Evolutionary conservation across 2,113 vertebrate genomes (phyloP), one percentile per base, ranked within the genome.

Genomic region (Solea solea): DNA sequence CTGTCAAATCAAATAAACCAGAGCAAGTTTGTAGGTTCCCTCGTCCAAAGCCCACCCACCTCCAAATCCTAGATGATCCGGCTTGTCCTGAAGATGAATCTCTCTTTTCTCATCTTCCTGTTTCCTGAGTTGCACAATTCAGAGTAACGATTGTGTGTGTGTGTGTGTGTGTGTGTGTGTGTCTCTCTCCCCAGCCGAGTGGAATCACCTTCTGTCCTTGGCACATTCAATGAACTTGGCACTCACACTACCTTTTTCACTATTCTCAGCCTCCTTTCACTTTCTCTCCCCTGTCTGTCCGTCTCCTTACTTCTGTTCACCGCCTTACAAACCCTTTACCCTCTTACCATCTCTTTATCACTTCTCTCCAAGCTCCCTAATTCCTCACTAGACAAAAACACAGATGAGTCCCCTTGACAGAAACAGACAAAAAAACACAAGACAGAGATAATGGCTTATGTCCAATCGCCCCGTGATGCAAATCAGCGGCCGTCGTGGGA

Each of bases 401-500:
- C 87, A 90, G 93, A 94, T 94, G 92, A 95, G 93, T 93, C 88
- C 78, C 73, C 45, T 78, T 65, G 21, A 93, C 92, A 45, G 39
- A 58, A 8, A 41, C 14, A 15, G 6, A 34, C 5, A 4, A 94
- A 93, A 70, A 69, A 53, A 50, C 76, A 59, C 59, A 69, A 72
- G 72, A 81, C 73, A 93, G 95, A 96, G 95, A 96, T 96, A 96
- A 96, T 96, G 95, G 95, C 95, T 92, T 85, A 88, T 89, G 88
- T 95, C 95, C 95, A 96, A 91, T 90, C 87, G 90, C 93, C 93
- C 94, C 50, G 69, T 68, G 90, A 92, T 82, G 78, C 92, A 96
- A 97, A 98, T 97, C 97, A 97, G 91, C 87, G 83, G 89, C 90
- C 94, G 97, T 98, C 97, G 97, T 98, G 98, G 97, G 98, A 99